A percentile compares a stretch with the other conserved stretches of the same genome.
These are phyloP conservation scores for Auanema freiburgensis DNA, from an alignment of 2,888 invertebrate genomes.

Conservation along the genomic window DNA sequence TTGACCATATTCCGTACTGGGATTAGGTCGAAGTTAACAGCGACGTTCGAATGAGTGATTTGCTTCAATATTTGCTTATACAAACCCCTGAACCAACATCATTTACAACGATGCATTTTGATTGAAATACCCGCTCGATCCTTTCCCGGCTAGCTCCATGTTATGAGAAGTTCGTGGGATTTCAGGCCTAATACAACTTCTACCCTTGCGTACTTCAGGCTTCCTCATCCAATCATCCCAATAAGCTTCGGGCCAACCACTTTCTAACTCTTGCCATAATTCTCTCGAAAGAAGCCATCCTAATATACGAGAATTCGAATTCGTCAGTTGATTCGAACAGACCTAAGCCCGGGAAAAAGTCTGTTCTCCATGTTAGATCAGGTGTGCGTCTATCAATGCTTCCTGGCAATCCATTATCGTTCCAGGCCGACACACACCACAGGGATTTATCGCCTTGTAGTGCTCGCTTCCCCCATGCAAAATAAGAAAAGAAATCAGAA, in stretches of 20 bases:
- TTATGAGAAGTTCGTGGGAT: slow-evolving; percentile 79
- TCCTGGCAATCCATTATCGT: slow-evolving; percentile 81
- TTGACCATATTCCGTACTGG: slow-evolving; percentile 86
- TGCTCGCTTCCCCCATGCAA: slow-evolving; percentile 84
- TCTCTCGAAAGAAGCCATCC: slow-evolving; percentile 85
- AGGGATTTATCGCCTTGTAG: slow-evolving; percentile 81
- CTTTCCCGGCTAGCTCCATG: slow-evolving; percentile 83
- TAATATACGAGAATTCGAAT: not conserved
- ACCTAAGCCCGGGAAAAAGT: slow-evolving; percentile 85
- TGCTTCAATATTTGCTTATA: slow-evolving; percentile 55
- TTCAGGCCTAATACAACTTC: slow-evolving; percentile 93
- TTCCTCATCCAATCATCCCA: slow-evolving; percentile 99
- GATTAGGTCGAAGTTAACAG: slow-evolving; percentile 85
- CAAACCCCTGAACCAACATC: slow-evolving; percentile 43
- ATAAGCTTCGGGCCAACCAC: slow-evolving; percentile 83
- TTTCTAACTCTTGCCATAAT: slow-evolving; percentile 81
- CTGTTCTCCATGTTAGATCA: slow-evolving; percentile 86
- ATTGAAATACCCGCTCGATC: slow-evolving; percentile 75
- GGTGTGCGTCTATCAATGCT: slow-evolving; percentile 26
- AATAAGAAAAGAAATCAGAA: slow-evolving; percentile 96
- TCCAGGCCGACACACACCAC: slow-evolving; percentile 99
- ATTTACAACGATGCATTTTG: slow-evolving; percentile 52
- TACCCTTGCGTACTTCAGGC: slow-evolving; percentile 75
- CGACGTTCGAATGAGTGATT: slow-evolving; percentile 63
- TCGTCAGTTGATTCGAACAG: not conserved